Conservation (phyloP, 1,140 invertebrate species). For the Magallana gigas region DNA sequence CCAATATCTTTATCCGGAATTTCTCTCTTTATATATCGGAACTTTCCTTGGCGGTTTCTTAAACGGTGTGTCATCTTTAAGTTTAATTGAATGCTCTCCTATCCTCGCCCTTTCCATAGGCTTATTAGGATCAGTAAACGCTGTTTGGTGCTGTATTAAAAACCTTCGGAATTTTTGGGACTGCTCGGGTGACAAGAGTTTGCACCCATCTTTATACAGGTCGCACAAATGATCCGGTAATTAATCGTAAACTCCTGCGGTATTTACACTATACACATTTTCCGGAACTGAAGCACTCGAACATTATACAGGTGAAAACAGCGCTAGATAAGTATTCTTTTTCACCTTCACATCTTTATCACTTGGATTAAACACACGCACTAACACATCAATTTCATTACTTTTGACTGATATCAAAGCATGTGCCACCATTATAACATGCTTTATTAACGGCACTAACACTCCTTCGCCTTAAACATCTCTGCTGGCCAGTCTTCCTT, state of each 20-base stretch:
- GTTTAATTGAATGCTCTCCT: too few relatives aligned
- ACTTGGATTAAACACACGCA: conserved; percentile 1
- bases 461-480: background rate
- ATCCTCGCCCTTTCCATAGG: too few relatives aligned
- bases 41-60: too few relatives aligned
- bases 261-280: conserved; percentile 9
- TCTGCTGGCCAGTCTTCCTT: background rate
- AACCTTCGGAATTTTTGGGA: background rate
- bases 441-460: background rate
- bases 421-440: background rate
- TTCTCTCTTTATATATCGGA: too few relatives aligned
- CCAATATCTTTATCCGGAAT: too few relatives aligned
- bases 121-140: too few relatives aligned
- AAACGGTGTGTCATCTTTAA: too few relatives aligned
- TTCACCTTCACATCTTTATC: conserved; percentile 24
- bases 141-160: too few relatives aligned
- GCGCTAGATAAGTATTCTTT: conserved; percentile 4
- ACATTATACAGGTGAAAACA: conserved; percentile 9
- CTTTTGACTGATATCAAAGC: background rate
- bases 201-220: conserved; percentile 25
- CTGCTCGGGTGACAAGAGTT: conserved; percentile 27
- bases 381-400: background rate
- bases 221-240: conserved; percentile 6
- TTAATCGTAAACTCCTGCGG: background rate
- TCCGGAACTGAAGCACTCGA: background rate